Base-by-base conservation (phyloP, 1,140 invertebrate genomes). In the Pogonomyrmex barbatus region DNA sequence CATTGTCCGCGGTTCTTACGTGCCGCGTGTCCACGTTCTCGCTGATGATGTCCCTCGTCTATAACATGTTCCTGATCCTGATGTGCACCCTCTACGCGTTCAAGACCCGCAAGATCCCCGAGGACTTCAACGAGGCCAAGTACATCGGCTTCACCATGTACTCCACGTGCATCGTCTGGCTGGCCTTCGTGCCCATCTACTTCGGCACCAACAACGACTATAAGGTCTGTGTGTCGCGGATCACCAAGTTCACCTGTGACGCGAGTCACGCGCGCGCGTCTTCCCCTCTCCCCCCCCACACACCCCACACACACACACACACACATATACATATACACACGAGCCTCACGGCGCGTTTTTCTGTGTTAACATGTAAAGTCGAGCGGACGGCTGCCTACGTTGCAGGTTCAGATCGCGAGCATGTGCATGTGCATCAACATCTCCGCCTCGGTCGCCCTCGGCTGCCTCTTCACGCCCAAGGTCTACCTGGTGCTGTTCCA, bases 391-490 rank as follows among this genome's bases (percentile, higher is more conserved):
- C 75, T 78, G 75, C 78, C 77, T 81, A 81, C 68, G 42, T 90
- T 86, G 3, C 95, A 98, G 96, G 96, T 98, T 67, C 97, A 98
- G 93, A 97, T 97, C 86, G 97, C 97, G 17, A 97, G 97, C 76
- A 95, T 98, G 93, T 97, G 97, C 91, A 97, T 98, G 95, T 97
- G 97, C 86, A 96, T 98, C 86, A 97, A 96, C 91, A 96, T 98
- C 73, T 97, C 97, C 89, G 97, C 97, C 14, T 97, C 97, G 1
- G 97, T 98, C 14, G 97, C 96, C 1, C 95, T 98, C 0, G 96
- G 96, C 30, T 98, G 97, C 91, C 95, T 98, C 0, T 98, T 98
- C 94, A 96, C 96, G 2, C 97, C 97, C 1, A 98, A 98, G 94
- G 96, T 98, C 56, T 97, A 97, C 91, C 96, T 97, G 58, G 96